phyloP scores from a whole-genome alignment of 2,113 vertebrate genomes.

The Galemys pyrenaicus region DNA sequence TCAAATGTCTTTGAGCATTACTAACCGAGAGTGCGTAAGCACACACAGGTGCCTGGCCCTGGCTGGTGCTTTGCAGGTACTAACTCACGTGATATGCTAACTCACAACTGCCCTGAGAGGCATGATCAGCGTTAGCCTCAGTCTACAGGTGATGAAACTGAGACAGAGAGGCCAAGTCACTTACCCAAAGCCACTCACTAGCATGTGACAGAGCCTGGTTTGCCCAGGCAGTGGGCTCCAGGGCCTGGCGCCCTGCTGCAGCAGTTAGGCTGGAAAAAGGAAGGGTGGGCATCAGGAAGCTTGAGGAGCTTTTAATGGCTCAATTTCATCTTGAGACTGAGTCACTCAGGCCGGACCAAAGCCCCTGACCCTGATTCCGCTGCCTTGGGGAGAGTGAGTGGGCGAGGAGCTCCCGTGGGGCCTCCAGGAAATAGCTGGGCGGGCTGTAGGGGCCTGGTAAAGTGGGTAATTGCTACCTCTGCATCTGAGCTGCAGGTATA shows the following conservation, averaged over 20 bases:
- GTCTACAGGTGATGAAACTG: neutral
- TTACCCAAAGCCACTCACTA: neutral
- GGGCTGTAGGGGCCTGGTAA: neutral
- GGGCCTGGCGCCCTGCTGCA: accelerated
- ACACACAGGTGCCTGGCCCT: neutral
- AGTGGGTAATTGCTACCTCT: constrained; percentile 64
- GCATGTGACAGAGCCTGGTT: neutral
- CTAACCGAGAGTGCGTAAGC: neutral
- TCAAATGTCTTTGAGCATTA: neutral
- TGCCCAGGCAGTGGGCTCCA: neutral
- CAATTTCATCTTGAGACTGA: neutral
- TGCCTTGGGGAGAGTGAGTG: neutral
- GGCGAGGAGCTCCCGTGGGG: neutral
- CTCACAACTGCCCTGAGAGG: neutral
- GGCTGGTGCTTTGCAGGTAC: neutral
- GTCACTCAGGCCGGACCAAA: neutral
- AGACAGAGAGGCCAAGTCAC: neutral
- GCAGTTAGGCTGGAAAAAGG: neutral
- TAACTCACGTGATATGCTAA: neutral
- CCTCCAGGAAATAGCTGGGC: neutral
- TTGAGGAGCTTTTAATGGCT: neutral
- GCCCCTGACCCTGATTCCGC: neutral
- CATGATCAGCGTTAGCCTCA: neutral
- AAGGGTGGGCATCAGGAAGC: neutral
- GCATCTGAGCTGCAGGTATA: neutral